phyloP scores from a whole-genome alignment of 2,888 invertebrate genomes.

The Unio pictorum region DNA sequence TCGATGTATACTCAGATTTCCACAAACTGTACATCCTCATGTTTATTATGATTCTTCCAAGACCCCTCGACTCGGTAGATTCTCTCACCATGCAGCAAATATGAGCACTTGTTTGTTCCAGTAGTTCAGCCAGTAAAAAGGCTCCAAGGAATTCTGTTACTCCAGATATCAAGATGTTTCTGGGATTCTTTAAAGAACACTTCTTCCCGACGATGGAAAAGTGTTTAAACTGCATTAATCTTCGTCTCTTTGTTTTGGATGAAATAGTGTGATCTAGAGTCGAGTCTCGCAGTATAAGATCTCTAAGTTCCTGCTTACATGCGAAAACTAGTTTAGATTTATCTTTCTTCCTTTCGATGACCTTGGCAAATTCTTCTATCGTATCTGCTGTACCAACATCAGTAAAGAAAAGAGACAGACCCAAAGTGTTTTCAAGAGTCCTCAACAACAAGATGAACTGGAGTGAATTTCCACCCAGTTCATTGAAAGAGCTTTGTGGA shows the following conservation, averaged over 20 bases:
- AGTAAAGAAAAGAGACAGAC: constrained; percentile 22
- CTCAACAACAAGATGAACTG: constrained; percentile 33
- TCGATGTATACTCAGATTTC: constrained; percentile 39
- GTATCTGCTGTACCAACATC: constrained; percentile 34
- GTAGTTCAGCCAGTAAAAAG: constrained; percentile 40
- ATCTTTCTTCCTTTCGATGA: constrained; percentile 22
- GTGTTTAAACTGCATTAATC: constrained; percentile 31
- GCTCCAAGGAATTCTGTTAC: constrained; percentile 54
- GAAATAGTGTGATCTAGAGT: constrained; percentile 21
- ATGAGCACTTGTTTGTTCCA: constrained; percentile 44
- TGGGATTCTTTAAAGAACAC: constrained; percentile 24
- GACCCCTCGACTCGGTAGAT: constrained; percentile 40
- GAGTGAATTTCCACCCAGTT: constrained; percentile 46
- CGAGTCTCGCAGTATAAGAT: constrained; percentile 39
- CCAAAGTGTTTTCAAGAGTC: constrained; percentile 21
- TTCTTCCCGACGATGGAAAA: constrained; percentile 18
- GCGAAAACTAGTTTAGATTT: constrained; percentile 16
- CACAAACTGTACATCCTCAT: constrained; percentile 48
- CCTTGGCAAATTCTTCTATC: constrained; percentile 27
- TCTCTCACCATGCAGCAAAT: constrained; percentile 55
- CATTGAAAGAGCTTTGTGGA: constrained; percentile 35
- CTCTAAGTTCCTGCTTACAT: constrained; percentile 27
- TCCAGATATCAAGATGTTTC: constrained; percentile 48
- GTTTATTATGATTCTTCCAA: constrained; percentile 47
- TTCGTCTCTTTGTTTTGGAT: constrained; percentile 24